Conservation (phyloP, 2,797 vertebrate species). For the Dicrostonyx torquatus region DNA sequence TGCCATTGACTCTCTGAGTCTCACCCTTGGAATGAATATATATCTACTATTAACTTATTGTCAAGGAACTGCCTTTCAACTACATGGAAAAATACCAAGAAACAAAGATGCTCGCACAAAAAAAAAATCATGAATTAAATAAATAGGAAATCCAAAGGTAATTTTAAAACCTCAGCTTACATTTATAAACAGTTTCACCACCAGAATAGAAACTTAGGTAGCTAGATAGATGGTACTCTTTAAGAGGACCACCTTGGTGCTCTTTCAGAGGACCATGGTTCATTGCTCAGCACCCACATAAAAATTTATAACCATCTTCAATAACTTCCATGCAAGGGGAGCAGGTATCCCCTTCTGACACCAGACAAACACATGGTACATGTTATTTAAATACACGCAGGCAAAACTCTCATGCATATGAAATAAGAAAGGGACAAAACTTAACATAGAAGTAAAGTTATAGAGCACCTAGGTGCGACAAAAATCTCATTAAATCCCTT, state of each 20-base stretch:
- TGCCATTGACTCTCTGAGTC: not conserved
- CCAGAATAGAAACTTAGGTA: not conserved
- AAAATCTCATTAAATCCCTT: not conserved
- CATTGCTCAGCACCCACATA: not conserved
- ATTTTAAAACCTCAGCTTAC: not conserved
- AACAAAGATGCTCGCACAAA: not conserved
- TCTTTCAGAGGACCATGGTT: not conserved
- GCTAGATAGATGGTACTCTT: not conserved
- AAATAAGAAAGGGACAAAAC: not conserved
- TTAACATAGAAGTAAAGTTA: not conserved
- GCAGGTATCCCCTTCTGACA: not conserved
- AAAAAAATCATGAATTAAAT: not conserved
- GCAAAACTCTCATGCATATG: not conserved
- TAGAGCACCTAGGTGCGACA: not conserved
- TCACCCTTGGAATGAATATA: not conserved
- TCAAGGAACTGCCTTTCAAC: not conserved
- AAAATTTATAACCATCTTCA: not conserved
- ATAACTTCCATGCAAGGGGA: not conserved
- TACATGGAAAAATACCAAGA: conserved; percentile 3
- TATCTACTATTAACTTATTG: not conserved
- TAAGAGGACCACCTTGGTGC: not conserved
- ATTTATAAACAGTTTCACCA: not conserved
- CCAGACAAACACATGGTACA: too few relatives aligned
- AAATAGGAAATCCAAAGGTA: not conserved
- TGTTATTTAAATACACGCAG: not conserved